phyloP scores from a whole-genome alignment of 2,797 vertebrate species.

The Notolepis coatsorum region DNA sequence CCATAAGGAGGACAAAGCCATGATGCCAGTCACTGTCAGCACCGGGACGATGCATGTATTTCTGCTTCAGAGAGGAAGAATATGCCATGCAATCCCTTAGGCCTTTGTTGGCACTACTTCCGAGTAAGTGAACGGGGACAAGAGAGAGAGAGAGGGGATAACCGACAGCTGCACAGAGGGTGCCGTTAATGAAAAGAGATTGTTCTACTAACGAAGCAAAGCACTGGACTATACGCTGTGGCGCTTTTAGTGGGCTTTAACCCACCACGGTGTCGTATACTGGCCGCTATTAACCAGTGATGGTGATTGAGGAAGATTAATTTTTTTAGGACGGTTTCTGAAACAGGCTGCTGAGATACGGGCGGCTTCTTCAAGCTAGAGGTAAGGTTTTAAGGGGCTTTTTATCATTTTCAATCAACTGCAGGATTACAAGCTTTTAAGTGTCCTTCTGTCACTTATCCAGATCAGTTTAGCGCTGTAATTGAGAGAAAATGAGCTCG shows the following conservation, averaged over 20 bases:
- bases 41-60: slow-evolving; percentile 39
- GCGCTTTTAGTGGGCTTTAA: background rate
- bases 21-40: slow-evolving; percentile 43
- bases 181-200: slow-evolving; percentile 43
- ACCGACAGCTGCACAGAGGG: slow-evolving; percentile 29
- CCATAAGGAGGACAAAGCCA: slow-evolving; percentile 52
- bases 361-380: slow-evolving; percentile 15
- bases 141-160: slow-evolving; percentile 9
- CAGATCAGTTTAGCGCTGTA: slow-evolving; percentile 28
- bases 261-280: no score
- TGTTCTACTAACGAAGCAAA: slow-evolving; percentile 44
- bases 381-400: slow-evolving; percentile 40
- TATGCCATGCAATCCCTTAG: slow-evolving; percentile 52
- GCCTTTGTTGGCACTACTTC: slow-evolving; percentile 50
- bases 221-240: slow-evolving; percentile 19
- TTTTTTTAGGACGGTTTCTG: slow-evolving; percentile 17
- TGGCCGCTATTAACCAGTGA: background rate
- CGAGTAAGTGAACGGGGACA: slow-evolving; percentile 36
- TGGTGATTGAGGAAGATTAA: background rate
- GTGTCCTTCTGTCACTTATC: slow-evolving; percentile 7
- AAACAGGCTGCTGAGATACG: slow-evolving; percentile 51
- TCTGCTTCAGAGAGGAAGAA: slow-evolving; percentile 25
- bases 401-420: background rate
- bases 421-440: background rate
- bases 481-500: slow-evolving; percentile 25